Evolutionary conservation across 2,888 invertebrate species (phyloP), one percentile per base, ranked within the genome.

Genomic region (Megaustenia siamemsis): DNA sequence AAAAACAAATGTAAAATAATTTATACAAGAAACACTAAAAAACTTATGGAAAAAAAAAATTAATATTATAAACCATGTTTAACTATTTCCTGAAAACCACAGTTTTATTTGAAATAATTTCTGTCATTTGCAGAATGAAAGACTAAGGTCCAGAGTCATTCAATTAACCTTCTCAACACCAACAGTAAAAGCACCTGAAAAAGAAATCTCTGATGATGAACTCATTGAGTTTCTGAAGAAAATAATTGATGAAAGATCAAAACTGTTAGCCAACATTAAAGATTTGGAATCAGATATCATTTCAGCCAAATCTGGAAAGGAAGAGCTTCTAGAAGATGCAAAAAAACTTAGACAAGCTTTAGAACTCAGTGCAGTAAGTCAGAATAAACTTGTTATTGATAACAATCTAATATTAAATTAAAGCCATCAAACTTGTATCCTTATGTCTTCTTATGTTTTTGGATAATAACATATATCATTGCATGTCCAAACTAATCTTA

Each of bases 161-260:
- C 93, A 93, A 88, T 89, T 91, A 35, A 91, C 92, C 45, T 94
- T 92, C 87, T 92, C 93, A 21, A 92, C 93, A 1, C 93, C 93
- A 6, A 93, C 92, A 2, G 90, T 92, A 21, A 89, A 90, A 77
- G 89, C 91, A 5, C 93, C 93, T 4, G 92, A 93, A 68, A 91
- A 89, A 10, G 93, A 93, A 84, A 90, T 93, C 28, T 90, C 86
- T 66, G 93, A 93, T 81, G 93, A 93, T 83, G 91, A 92, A 40
- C 88, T 93, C 66, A 86, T 93, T 6, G 92, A 92, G 45, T 88
- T 89, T 15, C 86, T 93, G 80, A 93, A 93, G 87, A 91, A 90
- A 78, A 84, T 93, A 8, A 89, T 93, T 21, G 91, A 92, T 76
- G 92, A 93, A 73, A 84, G 93, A 77, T 90, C 90, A 21, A 90